Evolutionary conservation across 2,797 vertebrate genomes (phyloP), one percentile per base, ranked within the genome.

Genomic region (Lophius americanus): DNA sequence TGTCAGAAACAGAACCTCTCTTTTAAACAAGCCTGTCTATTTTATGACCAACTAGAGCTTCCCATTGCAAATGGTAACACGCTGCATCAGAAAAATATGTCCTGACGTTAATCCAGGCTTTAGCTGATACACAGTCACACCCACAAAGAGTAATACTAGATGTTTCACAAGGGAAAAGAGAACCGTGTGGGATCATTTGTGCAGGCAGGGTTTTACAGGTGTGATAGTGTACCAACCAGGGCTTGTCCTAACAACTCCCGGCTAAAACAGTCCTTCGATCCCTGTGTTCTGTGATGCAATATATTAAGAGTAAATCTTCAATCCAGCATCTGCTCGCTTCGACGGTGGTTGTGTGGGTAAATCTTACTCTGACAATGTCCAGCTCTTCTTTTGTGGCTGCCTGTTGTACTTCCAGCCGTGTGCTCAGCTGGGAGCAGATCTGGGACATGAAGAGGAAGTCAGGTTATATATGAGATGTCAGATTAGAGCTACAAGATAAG

Each of bases 341-440:
- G 61, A 7, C 23, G 52, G 36, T 1, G 41, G 38, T 12, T 35
- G 32, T n/a, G 56, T 1, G 23, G 23, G 1, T 58, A 50, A 56
- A 79, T 87, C 88, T 81, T 88, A 99, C 98, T 96, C 96, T 96
- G 41, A 99, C 93, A 6, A 95, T 92, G 81, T 99, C 98, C 86
- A 99, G 93, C 84, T 99, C 98, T 76, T 98, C 96, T 84, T 98
- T 98, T 72, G 95, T 96, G 68, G 95, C 95, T 0, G 95, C 94
- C 80, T 99, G 98, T 63, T 99, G 97, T 76, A 96, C 97, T 84
- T 99, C 97, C 81, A 99, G 92, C 75, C 97, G 91, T 81, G 95
- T 97, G 68, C 97, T 99, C 76, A 99, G 87, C 90, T 99, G 98
- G 77, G 98, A 99, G 89, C 98, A 99, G 87, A 99, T 99, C 97